Evolutionary conservation across 2,888 invertebrate species (phyloP), one percentile per base, ranked within the genome.

Genomic region (Machimus rusticus): DNA sequence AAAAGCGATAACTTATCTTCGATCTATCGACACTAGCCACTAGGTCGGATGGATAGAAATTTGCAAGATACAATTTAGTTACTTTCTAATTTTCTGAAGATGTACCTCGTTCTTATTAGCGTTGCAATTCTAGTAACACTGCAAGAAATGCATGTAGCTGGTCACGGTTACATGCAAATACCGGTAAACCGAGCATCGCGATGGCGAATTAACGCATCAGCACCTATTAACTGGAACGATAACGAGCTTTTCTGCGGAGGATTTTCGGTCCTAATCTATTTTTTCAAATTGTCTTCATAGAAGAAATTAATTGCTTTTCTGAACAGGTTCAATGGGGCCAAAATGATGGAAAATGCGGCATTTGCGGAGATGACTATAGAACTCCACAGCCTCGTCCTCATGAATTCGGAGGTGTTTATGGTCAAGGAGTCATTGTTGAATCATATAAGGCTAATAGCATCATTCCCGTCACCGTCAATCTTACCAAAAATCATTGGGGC

Each of bases 331-430:
- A 93, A 90, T 92, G 92, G 91, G 46, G 88, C 3, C 34, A 88
- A 23, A 92, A 93, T 88, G 89, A 89, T 1, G 93, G 93, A 12
- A 91, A 91, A 82, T 94, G 94, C 89, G 94, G 94, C 0, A 89
- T 91, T 9, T 94, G 94, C 88, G 94, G 94, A 12, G 94, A 94
- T 89, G 89, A 91, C 86, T 93, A 91, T 87, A 87, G 90, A 3
- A n/a, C 89, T 2, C 85, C 91, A 1, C 90, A 89, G 46, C 94
- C 94, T 0, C 91, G 94, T 87, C 89, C 90, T 0, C 92, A 93
- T 89, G 94, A 94, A 89, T 92, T 93, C 74, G 93, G 93, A 8
- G 94, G 94, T 14, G 88, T 57, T 57, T 94, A 92, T 89, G 92
- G 91, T 88, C 90, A 89, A n/a, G 93, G 93, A 1, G 89, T 90